phyloP scores from a whole-genome alignment of 2,888 invertebrate species.

The Dryadula phaetusa region DNA sequence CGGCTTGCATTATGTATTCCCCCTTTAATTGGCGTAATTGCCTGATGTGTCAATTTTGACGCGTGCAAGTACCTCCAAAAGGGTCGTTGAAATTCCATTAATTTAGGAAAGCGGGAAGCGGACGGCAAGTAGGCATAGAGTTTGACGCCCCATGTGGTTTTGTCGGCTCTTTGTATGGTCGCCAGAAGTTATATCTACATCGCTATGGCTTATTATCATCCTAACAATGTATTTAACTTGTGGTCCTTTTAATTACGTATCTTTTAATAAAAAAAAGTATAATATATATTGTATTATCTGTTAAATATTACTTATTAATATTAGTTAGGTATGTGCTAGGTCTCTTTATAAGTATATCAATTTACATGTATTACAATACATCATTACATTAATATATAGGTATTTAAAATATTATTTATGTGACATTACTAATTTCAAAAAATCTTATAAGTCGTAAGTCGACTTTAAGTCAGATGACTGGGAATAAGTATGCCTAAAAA shows the following conservation, averaged over 20 bases:
- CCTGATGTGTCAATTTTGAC: conserved; percentile 35
- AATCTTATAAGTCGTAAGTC: too few species aligned
- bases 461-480: too few species aligned
- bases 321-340: too few species aligned
- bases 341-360: too few species aligned
- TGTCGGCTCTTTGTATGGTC: conserved; percentile 56
- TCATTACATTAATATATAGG: too few species aligned
- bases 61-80: conserved; percentile 37
- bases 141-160: conserved; percentile 62
- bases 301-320: neutral
- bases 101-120: conserved; percentile 50
- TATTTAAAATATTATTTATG: too few species aligned
- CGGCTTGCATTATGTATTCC: conserved; percentile 27
- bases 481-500: too few species aligned
- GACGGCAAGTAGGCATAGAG: conserved; percentile 48
- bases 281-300: neutral
- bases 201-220: conserved; percentile 57
- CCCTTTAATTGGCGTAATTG: conserved; percentile 33
- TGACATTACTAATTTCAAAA: too few species aligned
- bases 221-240: conserved; percentile 60
- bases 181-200: conserved; percentile 53
- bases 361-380: too few species aligned
- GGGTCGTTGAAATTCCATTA: conserved; percentile 59
- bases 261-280: neutral
- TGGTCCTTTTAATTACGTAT: conserved; percentile 51